Conservation (phyloP, 2,888 invertebrate genomes). For the Campoplex nolae region DNA sequence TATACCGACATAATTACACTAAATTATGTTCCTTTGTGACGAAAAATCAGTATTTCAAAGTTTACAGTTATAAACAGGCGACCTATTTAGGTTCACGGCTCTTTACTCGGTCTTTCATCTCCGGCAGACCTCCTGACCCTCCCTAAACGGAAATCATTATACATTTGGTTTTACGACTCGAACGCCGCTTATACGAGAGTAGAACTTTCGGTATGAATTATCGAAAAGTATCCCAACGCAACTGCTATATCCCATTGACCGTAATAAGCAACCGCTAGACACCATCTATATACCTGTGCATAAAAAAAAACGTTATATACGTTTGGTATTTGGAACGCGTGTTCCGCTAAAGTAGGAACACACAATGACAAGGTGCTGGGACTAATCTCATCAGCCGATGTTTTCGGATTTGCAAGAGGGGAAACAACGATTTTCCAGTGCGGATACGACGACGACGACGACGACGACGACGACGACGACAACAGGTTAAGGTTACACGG, state of each 20-base stretch:
- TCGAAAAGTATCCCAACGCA: not conserved
- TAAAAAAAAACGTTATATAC: not conserved
- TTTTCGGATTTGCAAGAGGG: constrained; percentile 16
- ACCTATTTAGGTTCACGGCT: not conserved
- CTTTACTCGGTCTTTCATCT: not conserved
- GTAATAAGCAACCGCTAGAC: not conserved
- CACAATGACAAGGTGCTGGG: not conserved
- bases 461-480: constrained; percentile 69
- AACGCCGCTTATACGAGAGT: not conserved
- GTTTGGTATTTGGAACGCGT: not conserved
- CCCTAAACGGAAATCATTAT: not conserved
- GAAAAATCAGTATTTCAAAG: not conserved
- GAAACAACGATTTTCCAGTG: constrained; percentile 67
- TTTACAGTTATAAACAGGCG: not conserved
- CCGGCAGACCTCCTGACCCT: not conserved
- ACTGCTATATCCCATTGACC: not conserved
- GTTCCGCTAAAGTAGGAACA: not conserved
- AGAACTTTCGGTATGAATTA: not conserved
- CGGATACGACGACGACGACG: constrained; percentile 70
- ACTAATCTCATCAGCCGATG: constrained; percentile 12
- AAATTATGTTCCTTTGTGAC: not conserved
- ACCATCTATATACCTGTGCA: not conserved
- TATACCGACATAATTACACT: not conserved
- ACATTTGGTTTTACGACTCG: not conserved
- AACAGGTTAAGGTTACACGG: constrained; percentile 71